Evolutionary conservation across 2,113 vertebrate species (phyloP).

Genomic region (Limnothrissa miodon): DNA sequence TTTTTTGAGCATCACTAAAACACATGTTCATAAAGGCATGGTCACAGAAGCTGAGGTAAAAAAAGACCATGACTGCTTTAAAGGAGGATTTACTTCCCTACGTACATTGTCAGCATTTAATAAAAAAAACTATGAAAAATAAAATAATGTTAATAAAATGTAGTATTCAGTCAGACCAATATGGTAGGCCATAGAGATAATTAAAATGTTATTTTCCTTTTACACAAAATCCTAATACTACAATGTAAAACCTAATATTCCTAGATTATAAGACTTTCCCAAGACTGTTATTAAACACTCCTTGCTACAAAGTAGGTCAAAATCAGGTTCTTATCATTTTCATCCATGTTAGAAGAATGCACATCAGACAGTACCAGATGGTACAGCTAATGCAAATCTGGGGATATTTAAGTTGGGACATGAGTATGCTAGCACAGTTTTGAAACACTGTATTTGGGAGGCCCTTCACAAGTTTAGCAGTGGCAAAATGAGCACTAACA

Average conservation of each 20-base stretch:
- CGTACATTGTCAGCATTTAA: too few species aligned
- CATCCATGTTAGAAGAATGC: not conserved
- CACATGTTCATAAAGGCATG: too few species aligned
- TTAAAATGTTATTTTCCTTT: not conserved
- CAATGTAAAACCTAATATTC: not conserved
- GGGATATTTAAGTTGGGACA: slow-evolving; percentile 6
- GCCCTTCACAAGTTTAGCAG: not conserved
- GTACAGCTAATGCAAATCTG: not conserved
- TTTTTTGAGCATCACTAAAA: not conserved
- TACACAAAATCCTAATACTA: not conserved
- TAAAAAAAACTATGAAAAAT: not conserved
- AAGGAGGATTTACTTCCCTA: too few species aligned
- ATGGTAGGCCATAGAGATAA: not conserved
- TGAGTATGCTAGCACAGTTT: not conserved
- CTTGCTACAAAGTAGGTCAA: slow-evolving; percentile 14
- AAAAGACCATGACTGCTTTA: too few species aligned
- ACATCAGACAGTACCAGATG: slow-evolving; percentile 3
- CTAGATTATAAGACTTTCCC: too few species aligned
- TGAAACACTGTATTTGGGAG: not conserved
- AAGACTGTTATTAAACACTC: not conserved
- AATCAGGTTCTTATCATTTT: not conserved
- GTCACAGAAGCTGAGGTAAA: too few species aligned
- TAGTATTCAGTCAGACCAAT: too few species aligned
- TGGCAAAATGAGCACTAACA: not conserved
- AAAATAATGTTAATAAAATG: too few species aligned